A percentile compares a stretch with the other conserved stretches of the same genome.
Evolutionary conservation across 2,797 vertebrate species (phyloP).

Genomic region (Acipenser oxyrinchus): DNA sequence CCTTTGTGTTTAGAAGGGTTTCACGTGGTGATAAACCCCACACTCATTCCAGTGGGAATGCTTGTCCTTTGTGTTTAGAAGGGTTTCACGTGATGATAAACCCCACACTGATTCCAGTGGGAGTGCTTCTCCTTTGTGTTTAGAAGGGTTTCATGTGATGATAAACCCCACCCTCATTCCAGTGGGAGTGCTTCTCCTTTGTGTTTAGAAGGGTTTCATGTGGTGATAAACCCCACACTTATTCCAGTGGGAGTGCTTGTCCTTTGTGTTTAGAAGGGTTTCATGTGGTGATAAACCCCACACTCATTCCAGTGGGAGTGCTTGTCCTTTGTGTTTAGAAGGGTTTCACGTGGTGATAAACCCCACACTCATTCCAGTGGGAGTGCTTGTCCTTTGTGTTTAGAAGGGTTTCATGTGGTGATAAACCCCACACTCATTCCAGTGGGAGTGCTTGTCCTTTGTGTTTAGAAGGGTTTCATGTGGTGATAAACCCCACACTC

Average conservation of each 20-base stretch:
- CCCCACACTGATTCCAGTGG: too few species aligned
- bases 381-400: not conserved
- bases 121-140: not conserved
- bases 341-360: constrained; percentile 5
- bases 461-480: not conserved
- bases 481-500: too few species aligned
- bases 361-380: too few species aligned
- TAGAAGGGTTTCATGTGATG: constrained; percentile 1
- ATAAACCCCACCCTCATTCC: too few species aligned
- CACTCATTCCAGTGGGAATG: not conserved
- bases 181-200: not conserved
- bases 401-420: constrained; percentile 1
- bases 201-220: not conserved
- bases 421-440: too few species aligned
- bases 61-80: not conserved
- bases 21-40: not conserved
- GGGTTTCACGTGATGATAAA: constrained; percentile 5
- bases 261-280: not conserved
- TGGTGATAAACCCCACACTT: too few species aligned
- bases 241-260: not conserved
- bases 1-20: not conserved
- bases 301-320: not conserved
- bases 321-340: not conserved
- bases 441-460: not conserved
- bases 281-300: not conserved